phyloP scores from a whole-genome alignment of 2,888 invertebrate species.

The Endomychus coccineus region DNA sequence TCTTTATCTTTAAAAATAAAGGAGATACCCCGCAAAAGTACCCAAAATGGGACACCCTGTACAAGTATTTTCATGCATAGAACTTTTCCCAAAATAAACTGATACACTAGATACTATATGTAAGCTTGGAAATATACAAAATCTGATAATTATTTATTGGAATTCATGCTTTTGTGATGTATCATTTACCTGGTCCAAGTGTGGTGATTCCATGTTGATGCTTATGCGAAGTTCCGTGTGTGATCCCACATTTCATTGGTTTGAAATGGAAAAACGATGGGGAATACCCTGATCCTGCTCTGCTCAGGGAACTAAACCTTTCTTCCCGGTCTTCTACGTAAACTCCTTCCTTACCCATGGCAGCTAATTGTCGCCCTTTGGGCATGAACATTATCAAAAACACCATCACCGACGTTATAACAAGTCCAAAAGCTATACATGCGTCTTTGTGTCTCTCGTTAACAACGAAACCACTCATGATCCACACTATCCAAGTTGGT shows the following conservation, averaged over 20 bases:
- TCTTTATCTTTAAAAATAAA: too few relatives aligned
- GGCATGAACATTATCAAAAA: conserved; percentile 93
- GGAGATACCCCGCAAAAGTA: too few relatives aligned
- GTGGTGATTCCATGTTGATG: conserved; percentile 37
- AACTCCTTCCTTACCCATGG: conserved; percentile 83
- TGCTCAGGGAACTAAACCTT: conserved; percentile 70
- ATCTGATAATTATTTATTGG: too few relatives aligned
- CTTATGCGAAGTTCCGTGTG: conserved; percentile 29
- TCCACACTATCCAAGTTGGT: conserved; percentile 81
- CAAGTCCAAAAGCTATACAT: conserved; percentile 82
- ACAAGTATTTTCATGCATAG: too few relatives aligned
- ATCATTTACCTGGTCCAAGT: conserved; percentile 34
- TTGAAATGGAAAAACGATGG: conserved; percentile 92
- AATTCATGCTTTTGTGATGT: too few relatives aligned
- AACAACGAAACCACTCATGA: conserved; percentile 71
- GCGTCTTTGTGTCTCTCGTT: conserved; percentile 77
- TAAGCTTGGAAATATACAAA: too few relatives aligned
- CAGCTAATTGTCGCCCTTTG: conserved; percentile 84
- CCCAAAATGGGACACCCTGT: too few relatives aligned
- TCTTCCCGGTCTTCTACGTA: conserved; percentile 78
- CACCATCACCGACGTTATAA: conserved; percentile 75
- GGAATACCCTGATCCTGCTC: conserved; percentile 75
- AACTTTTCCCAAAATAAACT: too few relatives aligned
- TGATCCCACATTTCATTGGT: conserved; percentile 66
- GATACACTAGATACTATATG: too few relatives aligned